Conservation (phyloP, 2,113 vertebrate genomes). For the Eidolon helvum region DNA sequence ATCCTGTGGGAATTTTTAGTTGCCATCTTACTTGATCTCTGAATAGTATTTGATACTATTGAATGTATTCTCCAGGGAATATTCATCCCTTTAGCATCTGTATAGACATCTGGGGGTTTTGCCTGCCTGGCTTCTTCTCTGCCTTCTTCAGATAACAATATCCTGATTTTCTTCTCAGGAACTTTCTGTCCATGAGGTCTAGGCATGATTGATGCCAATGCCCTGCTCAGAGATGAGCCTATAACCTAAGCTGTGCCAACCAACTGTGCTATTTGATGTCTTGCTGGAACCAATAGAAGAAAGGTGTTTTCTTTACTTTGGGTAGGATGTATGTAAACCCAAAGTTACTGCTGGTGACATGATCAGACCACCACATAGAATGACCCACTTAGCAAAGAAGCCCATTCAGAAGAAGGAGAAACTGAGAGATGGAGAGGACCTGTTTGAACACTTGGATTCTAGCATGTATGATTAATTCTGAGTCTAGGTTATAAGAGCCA, state of each 20-base stretch:
- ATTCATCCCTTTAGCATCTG: not conserved
- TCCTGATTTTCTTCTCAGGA: conserved; percentile 6
- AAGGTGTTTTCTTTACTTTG: not conserved
- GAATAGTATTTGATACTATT: not conserved
- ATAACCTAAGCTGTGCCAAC: not conserved
- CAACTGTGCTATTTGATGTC: not conserved
- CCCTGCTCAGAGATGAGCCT: not conserved
- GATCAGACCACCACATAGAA: not conserved
- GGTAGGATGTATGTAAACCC: not conserved
- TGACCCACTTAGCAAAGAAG: not conserved
- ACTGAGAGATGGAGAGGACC: not conserved
- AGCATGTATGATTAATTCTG: not conserved
- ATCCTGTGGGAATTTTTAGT: not conserved
- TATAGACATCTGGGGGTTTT: not conserved
- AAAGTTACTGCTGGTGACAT: not conserved
- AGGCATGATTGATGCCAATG: not conserved
- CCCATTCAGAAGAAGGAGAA: not conserved
- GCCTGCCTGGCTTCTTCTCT: not conserved
- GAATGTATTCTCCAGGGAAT: not conserved
- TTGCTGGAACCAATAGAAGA: not conserved
- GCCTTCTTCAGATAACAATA: not conserved
- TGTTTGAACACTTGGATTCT: not conserved
- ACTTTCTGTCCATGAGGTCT: not conserved
- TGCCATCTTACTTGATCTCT: not conserved
- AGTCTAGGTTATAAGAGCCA: not conserved